Percentiles rank a stretch among this genome's conserved stretches.
phyloP scores from a whole-genome alignment of 1,140 invertebrate species.

The Pogonognathellus flavescens region DNA sequence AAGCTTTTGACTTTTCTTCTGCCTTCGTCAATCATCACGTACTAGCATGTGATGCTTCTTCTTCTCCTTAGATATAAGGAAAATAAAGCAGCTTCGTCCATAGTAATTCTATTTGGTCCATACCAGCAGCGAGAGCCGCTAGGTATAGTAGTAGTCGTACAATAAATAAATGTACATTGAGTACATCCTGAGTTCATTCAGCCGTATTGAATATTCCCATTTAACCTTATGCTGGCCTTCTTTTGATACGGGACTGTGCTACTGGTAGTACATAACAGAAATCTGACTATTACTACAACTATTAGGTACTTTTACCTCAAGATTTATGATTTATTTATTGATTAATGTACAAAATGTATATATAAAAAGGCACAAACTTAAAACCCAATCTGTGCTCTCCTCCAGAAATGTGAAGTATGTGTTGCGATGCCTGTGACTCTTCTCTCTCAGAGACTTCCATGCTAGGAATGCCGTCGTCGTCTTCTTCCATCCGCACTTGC shows the following conservation, averaged over 20 bases:
- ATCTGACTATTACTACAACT: neutral
- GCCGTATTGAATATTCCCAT: slow-evolving; percentile 5
- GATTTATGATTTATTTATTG: slow-evolving; percentile 55
- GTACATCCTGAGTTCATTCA: neutral
- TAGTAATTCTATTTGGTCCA: too few species aligned
- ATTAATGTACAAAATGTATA: slow-evolving; percentile 31
- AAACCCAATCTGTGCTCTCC: slow-evolving; percentile 33
- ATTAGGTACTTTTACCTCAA: slow-evolving; percentile 1
- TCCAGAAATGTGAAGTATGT: slow-evolving; percentile 49
- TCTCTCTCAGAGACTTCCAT: neutral
- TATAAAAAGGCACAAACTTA: slow-evolving; percentile 41
- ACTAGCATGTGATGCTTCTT: too few species aligned
- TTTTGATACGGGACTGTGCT: neutral
- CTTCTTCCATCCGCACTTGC: neutral
- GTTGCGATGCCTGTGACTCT: slow-evolving; percentile 19
- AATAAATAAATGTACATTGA: neutral
- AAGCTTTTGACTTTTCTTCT: slow-evolving; percentile 14
- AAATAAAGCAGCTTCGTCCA: too few species aligned
- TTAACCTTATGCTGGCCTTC: slow-evolving; percentile 26
- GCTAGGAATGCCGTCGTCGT: slow-evolving; percentile 23
- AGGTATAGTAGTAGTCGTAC: too few species aligned
- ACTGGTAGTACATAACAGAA: neutral
- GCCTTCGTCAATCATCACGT: neutral
- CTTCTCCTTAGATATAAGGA: too few species aligned
- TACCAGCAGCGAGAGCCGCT: too few species aligned